These are phyloP conservation scores for Pagetopsis macropterus DNA, from an alignment of 2,797 vertebrate species.

Conservation along the genomic window DNA sequence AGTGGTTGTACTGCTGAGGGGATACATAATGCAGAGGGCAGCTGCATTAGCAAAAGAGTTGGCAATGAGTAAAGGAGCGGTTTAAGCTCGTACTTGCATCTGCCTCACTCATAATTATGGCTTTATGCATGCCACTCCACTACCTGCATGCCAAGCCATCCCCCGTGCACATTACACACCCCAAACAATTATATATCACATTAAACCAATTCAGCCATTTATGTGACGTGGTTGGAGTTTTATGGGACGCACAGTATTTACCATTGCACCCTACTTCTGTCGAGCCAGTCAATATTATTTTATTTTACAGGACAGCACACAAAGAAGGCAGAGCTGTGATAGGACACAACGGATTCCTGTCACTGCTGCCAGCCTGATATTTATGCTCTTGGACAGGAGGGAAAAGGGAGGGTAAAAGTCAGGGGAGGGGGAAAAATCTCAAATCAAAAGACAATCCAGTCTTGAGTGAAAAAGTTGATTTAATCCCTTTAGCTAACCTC, in stretches of 20 bases:
- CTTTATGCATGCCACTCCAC: slow-evolving; percentile 36
- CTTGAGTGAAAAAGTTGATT: slow-evolving; percentile 19
- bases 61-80: slow-evolving; percentile 45
- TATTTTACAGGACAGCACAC: slow-evolving; percentile 61
- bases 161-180: slow-evolving; percentile 20
- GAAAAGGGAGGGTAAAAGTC: slow-evolving; percentile 2
- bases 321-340: slow-evolving; percentile 36
- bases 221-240: slow-evolving; percentile 57
- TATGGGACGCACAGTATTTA: slow-evolving; percentile 56
- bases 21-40: slow-evolving; percentile 76
- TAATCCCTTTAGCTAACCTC: slow-evolving; percentile 29
- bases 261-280: slow-evolving; percentile 52
- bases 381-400: slow-evolving; percentile 45
- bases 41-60: slow-evolving; percentile 62
- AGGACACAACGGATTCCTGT: slow-evolving; percentile 56
- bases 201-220: slow-evolving; percentile 67
- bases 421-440: slow-evolving; percentile 6
- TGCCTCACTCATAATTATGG: slow-evolving; percentile 49
- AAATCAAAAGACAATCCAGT: slow-evolving; percentile 39
- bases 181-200: slow-evolving; percentile 49
- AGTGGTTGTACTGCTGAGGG: slow-evolving; percentile 59
- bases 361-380: slow-evolving; percentile 43
- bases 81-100: slow-evolving; percentile 27
- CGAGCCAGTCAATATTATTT: slow-evolving; percentile 56
- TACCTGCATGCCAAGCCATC: slow-evolving; percentile 25